phyloP scores from a whole-genome alignment of 2,113 vertebrate species.

The Sinocyclocheilus anophthalmus region DNA sequence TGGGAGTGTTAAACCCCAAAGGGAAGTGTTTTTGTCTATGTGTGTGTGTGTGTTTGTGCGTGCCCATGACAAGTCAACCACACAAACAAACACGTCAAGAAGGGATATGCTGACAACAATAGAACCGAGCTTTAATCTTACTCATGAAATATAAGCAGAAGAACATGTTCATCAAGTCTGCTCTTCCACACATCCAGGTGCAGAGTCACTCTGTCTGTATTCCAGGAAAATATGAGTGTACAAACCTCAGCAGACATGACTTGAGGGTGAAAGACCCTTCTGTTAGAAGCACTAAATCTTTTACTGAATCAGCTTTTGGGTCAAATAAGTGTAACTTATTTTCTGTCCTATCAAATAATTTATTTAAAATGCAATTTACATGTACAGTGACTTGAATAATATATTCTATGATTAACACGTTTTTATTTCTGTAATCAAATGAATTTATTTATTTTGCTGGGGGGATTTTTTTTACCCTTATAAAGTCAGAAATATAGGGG shows the following conservation, averaged over 20 bases:
- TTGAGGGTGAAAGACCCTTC: conserved; percentile 67
- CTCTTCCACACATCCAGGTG: conserved; percentile 5
- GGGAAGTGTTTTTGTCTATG: conserved; percentile 31
- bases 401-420: not conserved
- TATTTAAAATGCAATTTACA: not conserved
- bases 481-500: too few species aligned
- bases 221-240: conserved; percentile 66
- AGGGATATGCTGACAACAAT: conserved; percentile 22
- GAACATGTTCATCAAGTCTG: not conserved
- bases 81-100: conserved; percentile 13
- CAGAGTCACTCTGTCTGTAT: conserved; percentile 58
- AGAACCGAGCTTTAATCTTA: not conserved
- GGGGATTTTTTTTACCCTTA: not conserved
- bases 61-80: conserved; percentile 23
- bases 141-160: not conserved
- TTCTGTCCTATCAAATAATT: not conserved
- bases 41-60: conserved; percentile 22
- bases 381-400: not conserved
- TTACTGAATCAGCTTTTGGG: conserved; percentile 63
- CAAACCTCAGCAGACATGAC: conserved; percentile 64
- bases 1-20: conserved; percentile 37
- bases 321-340: not conserved
- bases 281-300: conserved; percentile 67
- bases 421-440: conserved; percentile 1
- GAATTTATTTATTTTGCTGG: not conserved